Percentiles rank a stretch among this genome's conserved stretches.
Evolutionary conservation across 2,888 invertebrate genomes (phyloP).

Genomic region (Nomada fucata): DNA sequence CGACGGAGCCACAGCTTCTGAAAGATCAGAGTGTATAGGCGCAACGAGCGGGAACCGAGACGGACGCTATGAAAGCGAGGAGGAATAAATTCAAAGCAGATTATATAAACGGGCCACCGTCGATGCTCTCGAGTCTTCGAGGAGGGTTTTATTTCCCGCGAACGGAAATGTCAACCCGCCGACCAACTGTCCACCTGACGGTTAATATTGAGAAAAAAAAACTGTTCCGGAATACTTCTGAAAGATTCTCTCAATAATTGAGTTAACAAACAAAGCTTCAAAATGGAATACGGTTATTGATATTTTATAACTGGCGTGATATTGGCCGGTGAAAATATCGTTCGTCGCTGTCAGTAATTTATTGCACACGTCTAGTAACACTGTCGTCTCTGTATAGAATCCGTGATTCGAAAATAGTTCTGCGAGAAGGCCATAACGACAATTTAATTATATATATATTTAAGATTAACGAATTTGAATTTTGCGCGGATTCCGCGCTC

Average conservation of each 20-base stretch:
- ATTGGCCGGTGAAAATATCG: no score
- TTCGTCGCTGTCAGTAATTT: no score
- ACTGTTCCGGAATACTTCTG: background rate
- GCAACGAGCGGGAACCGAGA: slow-evolving; percentile 37
- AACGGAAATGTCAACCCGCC: slow-evolving; percentile 6
- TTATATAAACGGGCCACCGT: slow-evolving; percentile 69
- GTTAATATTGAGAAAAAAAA: slow-evolving; percentile 7
- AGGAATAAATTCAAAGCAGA: slow-evolving; percentile 69
- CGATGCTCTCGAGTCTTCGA: slow-evolving; percentile 60
- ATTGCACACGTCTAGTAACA: no score
- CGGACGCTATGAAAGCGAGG: slow-evolving; percentile 64
- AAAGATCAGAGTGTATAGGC: slow-evolving; percentile 58
- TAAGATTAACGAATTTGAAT: no score
- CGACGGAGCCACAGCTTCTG: slow-evolving; percentile 33
- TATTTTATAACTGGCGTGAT: no score
- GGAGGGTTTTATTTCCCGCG: slow-evolving; percentile 50
- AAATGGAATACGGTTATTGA: no score
- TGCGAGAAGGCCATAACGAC: no score
- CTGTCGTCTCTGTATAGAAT: no score
- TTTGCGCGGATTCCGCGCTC: no score
- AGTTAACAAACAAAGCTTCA: background rate
- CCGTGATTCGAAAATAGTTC: no score
- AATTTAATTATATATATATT: no score
- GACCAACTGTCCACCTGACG: background rate
- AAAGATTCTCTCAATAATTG: background rate